Percentiles rank a stretch among this genome's conserved stretches.
Evolutionary conservation across 2,113 vertebrate species (phyloP).

Genomic region (Tympanuchus pallidicinctus): DNA sequence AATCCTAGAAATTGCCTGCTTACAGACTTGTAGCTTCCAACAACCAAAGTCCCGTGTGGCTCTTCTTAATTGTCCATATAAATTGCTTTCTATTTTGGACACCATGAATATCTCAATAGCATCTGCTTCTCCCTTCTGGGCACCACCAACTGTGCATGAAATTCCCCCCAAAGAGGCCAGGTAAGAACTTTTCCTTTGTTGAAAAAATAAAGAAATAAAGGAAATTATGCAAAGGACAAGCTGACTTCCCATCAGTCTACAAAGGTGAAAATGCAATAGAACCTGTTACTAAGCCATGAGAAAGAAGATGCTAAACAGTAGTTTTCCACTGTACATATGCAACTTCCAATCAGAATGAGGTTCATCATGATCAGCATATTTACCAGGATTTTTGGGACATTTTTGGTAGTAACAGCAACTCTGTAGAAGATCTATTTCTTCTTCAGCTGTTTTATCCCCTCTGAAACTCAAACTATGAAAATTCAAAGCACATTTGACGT

Average conservation of each 20-base stretch:
- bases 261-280: neutral
- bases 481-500: neutral
- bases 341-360: neutral
- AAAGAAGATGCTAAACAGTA: neutral
- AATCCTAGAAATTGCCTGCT: constrained; percentile 64
- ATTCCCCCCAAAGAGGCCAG: constrained; percentile 62
- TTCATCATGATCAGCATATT: neutral
- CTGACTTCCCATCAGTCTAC: neutral
- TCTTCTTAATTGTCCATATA: constrained; percentile 81
- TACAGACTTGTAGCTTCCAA: constrained; percentile 66
- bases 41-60: constrained; percentile 65
- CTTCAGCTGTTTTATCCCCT: neutral
- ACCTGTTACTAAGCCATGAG: neutral
- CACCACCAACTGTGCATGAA: constrained; percentile 71
- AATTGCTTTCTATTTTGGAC: constrained; percentile 82
- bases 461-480: neutral
- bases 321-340: neutral
- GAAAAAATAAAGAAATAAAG: constrained; percentile 71
- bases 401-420: neutral
- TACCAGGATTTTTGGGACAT: neutral
- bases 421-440: neutral
- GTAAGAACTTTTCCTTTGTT: constrained; percentile 58
- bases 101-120: constrained; percentile 66
- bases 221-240: constrained; percentile 27
- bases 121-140: constrained; percentile 73